Conservation (phyloP, 2,797 vertebrate genomes). For the Rhinogobio ventralis region DNA sequence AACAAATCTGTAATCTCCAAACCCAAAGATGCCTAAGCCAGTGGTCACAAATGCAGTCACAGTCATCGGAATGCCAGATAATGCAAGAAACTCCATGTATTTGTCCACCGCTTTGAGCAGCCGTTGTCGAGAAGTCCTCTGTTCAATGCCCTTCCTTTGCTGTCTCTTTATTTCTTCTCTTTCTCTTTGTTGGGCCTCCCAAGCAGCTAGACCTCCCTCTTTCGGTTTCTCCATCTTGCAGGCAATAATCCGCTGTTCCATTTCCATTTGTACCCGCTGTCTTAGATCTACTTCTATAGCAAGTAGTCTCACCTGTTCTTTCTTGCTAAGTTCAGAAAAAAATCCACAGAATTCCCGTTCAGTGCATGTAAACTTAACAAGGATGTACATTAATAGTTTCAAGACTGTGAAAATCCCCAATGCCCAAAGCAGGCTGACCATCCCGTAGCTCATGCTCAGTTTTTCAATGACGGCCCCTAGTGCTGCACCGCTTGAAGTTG, state of each 20-base stretch:
- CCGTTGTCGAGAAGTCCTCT: slow-evolving; percentile 25
- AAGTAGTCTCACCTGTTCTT: slow-evolving; percentile 47
- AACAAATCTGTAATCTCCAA: slow-evolving; percentile 60
- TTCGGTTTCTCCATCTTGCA: slow-evolving; percentile 58
- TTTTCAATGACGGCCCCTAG: slow-evolving; percentile 66
- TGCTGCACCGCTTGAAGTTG: slow-evolving; percentile 69
- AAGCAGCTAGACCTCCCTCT: neutral
- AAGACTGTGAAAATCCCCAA: slow-evolving; percentile 68
- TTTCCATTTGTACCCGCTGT: slow-evolving; percentile 61
- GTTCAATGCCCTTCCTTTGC: slow-evolving; percentile 12
- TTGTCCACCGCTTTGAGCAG: slow-evolving; percentile 37
- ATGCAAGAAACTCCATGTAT: slow-evolving; percentile 54
- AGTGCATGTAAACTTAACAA: slow-evolving; percentile 62
- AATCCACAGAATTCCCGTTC: slow-evolving; percentile 57
- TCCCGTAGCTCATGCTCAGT: slow-evolving; percentile 63
- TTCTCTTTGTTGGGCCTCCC: slow-evolving; percentile 33
- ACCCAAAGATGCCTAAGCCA: slow-evolving; percentile 56
- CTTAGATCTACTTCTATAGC: slow-evolving; percentile 62
- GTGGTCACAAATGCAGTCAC: slow-evolving; percentile 52
- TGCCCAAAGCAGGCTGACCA: slow-evolving; percentile 69
- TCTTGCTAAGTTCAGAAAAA: slow-evolving; percentile 41
- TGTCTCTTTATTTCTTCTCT: slow-evolving; percentile 41
- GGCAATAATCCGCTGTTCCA: slow-evolving; percentile 69
- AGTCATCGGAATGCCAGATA: slow-evolving; percentile 61
- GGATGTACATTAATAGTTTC: slow-evolving; percentile 65